A percentile compares a stretch with the other conserved stretches of the same genome.
Conservation (phyloP, 1,140 invertebrate species). For the Drosophila saltans region DNA sequence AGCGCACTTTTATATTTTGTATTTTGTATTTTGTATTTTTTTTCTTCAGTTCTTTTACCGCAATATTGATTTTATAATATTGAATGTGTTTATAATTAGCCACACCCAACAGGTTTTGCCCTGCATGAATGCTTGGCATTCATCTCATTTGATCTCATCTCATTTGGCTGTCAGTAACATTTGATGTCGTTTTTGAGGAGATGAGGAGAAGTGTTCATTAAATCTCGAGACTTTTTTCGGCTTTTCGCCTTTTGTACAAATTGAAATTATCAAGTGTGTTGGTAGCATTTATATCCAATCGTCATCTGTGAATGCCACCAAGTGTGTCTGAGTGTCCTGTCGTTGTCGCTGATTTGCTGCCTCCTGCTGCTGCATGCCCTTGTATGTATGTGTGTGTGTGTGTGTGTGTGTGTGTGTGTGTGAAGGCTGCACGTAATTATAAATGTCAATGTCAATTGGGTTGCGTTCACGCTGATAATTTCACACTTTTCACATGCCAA, state of each 20-base stretch:
- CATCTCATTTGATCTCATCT: background rate
- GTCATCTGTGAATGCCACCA: conserved; percentile 42
- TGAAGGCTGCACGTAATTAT: conserved; percentile 44
- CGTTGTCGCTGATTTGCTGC: conserved; percentile 33
- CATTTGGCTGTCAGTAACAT: conserved; percentile 58
- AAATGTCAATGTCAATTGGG: conserved; percentile 52
- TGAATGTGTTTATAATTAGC: conserved; percentile 64
- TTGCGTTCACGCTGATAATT: conserved; percentile 29
- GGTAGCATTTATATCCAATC: conserved; percentile 12
- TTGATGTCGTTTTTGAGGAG: conserved; percentile 17
- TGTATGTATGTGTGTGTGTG: background rate
- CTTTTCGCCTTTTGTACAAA: conserved; percentile 18
- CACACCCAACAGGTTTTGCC: conserved; percentile 37
- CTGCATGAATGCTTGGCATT: background rate
- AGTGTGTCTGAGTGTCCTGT: conserved; percentile 57
- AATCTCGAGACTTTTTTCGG: conserved; percentile 35
- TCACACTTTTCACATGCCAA: conserved; percentile 53
- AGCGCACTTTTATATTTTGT: background rate
- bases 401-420: conserved; percentile 21
- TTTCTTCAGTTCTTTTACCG: conserved; percentile 1
- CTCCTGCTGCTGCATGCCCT: conserved; percentile 22
- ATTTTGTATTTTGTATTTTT: background rate
- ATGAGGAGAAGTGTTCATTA: conserved; percentile 28
- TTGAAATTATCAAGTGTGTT: conserved; percentile 29
- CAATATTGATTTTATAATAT: conserved; percentile 71